Conservation (phyloP, 2,113 vertebrate genomes). For the Periophthalmodon schlosseri region DNA sequence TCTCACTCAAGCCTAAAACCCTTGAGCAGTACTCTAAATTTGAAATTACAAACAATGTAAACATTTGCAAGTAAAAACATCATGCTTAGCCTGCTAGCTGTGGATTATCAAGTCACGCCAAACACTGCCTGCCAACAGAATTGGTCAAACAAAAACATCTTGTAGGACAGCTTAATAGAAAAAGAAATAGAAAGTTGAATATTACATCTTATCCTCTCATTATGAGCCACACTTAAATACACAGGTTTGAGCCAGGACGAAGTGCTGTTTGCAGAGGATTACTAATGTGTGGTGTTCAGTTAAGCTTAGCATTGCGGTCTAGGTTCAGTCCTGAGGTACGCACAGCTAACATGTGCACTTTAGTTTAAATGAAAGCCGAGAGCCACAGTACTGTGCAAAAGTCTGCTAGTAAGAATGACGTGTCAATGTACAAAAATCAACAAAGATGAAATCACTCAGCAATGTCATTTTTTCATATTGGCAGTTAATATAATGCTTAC, state of each 20-base stretch:
- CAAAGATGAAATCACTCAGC: too few relatives aligned
- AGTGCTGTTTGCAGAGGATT: conserved; percentile 37
- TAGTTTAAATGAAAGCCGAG: conserved; percentile 57
- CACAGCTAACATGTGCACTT: conserved; percentile 75
- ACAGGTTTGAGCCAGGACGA: conserved; percentile 74
- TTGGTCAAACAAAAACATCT: conserved; percentile 57
- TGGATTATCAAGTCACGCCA: conserved; percentile 43
- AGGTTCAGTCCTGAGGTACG: conserved; percentile 82
- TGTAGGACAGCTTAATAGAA: conserved; percentile 55
- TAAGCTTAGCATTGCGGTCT: conserved; percentile 72
- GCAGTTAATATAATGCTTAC: not conserved
- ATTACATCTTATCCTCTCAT: conserved; percentile 61
- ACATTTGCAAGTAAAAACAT: conserved; percentile 28
- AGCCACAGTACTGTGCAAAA: conserved; percentile 28
- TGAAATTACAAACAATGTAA: conserved; percentile 26
- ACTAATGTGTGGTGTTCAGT: conserved; percentile 47
- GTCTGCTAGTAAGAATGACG: not conserved
- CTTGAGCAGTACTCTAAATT: not conserved
- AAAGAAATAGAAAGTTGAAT: conserved; percentile 54
- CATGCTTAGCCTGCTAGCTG: conserved; percentile 1
- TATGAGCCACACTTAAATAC: conserved; percentile 62
- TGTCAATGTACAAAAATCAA: not conserved
- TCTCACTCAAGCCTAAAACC: not conserved
- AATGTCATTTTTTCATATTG: not conserved
- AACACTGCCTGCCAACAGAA: conserved; percentile 36